phyloP scores from a whole-genome alignment of 2,888 invertebrate species.

The Tipula vernalis region DNA sequence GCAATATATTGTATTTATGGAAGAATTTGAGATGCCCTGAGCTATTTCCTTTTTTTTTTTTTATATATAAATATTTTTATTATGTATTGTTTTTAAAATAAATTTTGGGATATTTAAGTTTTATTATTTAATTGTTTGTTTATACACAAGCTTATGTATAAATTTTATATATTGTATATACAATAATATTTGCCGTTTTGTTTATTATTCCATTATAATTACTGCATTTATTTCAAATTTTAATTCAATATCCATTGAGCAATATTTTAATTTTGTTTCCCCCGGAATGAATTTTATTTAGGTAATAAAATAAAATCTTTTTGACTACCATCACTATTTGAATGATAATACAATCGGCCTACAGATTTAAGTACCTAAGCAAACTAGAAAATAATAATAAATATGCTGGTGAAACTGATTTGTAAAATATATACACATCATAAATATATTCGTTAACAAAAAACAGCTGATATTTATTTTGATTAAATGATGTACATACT shows the following conservation, averaged over 20 bases:
- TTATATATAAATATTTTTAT: constrained; percentile 17
- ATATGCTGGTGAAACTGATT: background rate
- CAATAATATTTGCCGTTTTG: background rate
- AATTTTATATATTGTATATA: background rate
- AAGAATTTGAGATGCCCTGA: constrained; percentile 39
- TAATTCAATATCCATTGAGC: too few species aligned
- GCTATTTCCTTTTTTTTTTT: constrained; percentile 26
- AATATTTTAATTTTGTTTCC: too few species aligned
- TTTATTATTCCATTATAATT: background rate
- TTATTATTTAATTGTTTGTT: background rate
- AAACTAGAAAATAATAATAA: background rate
- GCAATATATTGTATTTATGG: constrained; percentile 24
- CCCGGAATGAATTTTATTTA: too few species aligned
- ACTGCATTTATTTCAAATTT: background rate
- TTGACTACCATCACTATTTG: background rate
- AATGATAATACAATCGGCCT: too few species aligned
- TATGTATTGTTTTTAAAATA: constrained; percentile 12
- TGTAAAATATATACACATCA: background rate
- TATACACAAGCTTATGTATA: background rate
- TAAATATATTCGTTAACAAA: background rate
- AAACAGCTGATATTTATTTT: background rate
- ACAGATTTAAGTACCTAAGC: background rate
- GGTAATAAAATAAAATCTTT: background rate
- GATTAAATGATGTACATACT: background rate
- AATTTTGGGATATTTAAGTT: background rate